These are phyloP conservation scores for Eurypyga helias DNA, from an alignment of 2,113 vertebrate species.

Conservation along the genomic window DNA sequence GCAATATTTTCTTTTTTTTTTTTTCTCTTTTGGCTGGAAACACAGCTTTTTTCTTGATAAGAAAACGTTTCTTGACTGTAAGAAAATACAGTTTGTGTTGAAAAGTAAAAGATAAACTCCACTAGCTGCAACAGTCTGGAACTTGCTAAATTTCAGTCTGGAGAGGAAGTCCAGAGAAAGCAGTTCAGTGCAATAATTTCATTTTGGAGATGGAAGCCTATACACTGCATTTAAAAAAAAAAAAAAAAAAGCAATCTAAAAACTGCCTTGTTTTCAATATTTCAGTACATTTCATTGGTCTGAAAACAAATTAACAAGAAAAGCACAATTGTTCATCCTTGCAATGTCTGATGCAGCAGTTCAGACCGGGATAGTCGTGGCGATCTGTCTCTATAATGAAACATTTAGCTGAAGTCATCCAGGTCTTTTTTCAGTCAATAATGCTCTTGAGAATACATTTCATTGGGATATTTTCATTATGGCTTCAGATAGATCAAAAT, in stretches of 20 bases:
- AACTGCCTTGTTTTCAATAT: background rate
- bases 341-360: background rate
- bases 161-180: background rate
- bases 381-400: background rate
- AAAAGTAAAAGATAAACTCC: background rate
- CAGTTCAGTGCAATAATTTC: background rate
- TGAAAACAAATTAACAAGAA: background rate
- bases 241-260: background rate
- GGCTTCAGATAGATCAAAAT: background rate
- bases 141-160: background rate
- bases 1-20: background rate
- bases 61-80: background rate
- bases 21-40: background rate
- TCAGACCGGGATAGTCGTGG: background rate
- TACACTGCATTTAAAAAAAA: background rate
- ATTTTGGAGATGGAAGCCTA: background rate
- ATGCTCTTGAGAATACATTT: background rate
- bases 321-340: background rate
- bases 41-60: background rate
- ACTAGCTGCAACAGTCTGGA: background rate
- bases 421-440: background rate
- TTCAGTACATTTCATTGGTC: background rate
- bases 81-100: background rate
- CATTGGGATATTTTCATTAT: background rate
- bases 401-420: background rate